A percentile compares a stretch with the other conserved stretches of the same genome.
Conservation (phyloP, 1,140 invertebrate genomes). For the Lysiphlebus fabarum region DNA sequence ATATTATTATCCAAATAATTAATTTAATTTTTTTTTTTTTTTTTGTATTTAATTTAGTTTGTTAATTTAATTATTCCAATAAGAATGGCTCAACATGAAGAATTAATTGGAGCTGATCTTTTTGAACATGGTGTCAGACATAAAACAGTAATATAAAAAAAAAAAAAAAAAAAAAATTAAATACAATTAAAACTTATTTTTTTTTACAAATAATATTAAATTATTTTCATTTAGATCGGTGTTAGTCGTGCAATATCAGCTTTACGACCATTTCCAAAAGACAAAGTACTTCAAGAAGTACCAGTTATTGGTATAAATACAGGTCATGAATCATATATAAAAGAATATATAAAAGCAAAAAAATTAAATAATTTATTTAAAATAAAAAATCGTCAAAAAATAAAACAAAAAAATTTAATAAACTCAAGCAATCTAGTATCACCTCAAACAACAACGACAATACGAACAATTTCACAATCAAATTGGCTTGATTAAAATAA, state of each 20-base stretch:
- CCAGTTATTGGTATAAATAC: slow-evolving; percentile 60
- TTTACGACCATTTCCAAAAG: slow-evolving; percentile 53
- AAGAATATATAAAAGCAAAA: slow-evolving; percentile 37
- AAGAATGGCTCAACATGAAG: slow-evolving; percentile 78
- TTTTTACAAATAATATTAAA: not conserved
- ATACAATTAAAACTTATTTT: not conserved
- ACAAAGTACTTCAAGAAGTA: slow-evolving; percentile 45
- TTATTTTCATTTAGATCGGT: slow-evolving; percentile 52
- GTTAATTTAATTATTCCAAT: slow-evolving; percentile 78
- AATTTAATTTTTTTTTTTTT: slow-evolving; percentile 14
- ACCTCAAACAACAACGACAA: not conserved
- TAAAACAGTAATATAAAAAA: slow-evolving; percentile 50
- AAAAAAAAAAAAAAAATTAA: not conserved
- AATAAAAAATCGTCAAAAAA: slow-evolving; percentile 30
- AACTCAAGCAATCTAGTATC: slow-evolving; percentile 21
- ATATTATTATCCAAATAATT: slow-evolving; percentile 6
- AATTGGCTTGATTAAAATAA: too few species aligned
- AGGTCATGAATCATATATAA: slow-evolving; percentile 50
- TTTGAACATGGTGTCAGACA: slow-evolving; percentile 77
- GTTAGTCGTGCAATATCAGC: slow-evolving; percentile 62
- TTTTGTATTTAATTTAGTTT: slow-evolving; percentile 48
- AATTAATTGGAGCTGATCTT: slow-evolving; percentile 83
- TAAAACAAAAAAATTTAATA: slow-evolving; percentile 23
- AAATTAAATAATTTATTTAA: slow-evolving; percentile 34
- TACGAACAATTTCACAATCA: too few species aligned